Evolutionary conservation across 2,797 vertebrate genomes (phyloP).

Genomic region (Hydrolagus colliei): DNA sequence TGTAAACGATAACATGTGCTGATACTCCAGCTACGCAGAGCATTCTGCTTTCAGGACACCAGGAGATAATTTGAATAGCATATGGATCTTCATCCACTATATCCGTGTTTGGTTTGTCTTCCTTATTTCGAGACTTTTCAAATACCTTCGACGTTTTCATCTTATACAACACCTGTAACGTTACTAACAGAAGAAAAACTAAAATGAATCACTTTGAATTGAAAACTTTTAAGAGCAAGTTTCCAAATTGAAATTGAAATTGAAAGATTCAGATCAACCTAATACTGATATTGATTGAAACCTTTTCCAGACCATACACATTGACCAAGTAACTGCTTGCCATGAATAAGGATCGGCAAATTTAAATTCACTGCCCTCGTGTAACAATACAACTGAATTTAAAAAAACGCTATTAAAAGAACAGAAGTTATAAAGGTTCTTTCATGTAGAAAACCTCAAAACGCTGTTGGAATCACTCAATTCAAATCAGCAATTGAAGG

Average conservation of each 20-base stretch:
- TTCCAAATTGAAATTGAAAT: constrained; percentile 7
- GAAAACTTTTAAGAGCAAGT: neutral
- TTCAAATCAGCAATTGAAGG: too few relatives aligned
- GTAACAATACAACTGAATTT: too few relatives aligned
- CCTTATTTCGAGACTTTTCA: constrained; percentile 86
- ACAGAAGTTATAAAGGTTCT: too few relatives aligned
- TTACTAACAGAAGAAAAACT: constrained; percentile 63
- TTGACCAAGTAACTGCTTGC: too few relatives aligned
- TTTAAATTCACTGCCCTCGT: too few relatives aligned
- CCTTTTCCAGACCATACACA: too few relatives aligned
- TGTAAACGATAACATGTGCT: constrained; percentile 87
- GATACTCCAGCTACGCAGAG: constrained; percentile 93
- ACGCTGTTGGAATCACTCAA: too few relatives aligned
- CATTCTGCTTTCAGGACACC: constrained; percentile 92
- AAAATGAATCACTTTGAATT: neutral
- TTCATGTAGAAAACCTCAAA: too few relatives aligned
- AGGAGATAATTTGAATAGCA: constrained; percentile 90
- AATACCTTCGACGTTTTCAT: constrained; percentile 98
- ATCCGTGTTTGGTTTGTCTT: constrained; percentile 81
- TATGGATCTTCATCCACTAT: constrained; percentile 94
- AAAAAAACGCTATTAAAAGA: too few relatives aligned
- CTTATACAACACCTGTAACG: constrained; percentile 94
- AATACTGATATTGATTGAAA: too few relatives aligned
- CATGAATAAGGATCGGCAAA: too few relatives aligned
- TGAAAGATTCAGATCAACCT: neutral